phyloP scores from a whole-genome alignment of 2,888 invertebrate species.

The Volucella bombylans region DNA sequence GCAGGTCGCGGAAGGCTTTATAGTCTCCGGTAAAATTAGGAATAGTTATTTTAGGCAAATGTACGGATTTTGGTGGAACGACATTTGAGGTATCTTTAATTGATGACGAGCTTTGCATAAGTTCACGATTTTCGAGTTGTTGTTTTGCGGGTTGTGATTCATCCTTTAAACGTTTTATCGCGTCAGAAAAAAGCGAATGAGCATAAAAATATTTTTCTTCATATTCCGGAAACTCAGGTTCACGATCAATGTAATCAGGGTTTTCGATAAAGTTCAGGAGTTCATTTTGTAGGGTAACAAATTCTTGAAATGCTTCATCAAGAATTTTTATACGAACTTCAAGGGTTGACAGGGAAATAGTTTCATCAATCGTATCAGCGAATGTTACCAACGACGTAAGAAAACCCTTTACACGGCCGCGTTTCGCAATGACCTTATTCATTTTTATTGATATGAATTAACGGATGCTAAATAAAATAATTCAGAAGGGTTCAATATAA shows the following conservation, averaged over 20 bases:
- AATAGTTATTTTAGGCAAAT: not conserved
- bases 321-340: too few species aligned
- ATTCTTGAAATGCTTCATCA: slow-evolving; percentile 2
- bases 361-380: not conserved
- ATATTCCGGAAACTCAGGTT: slow-evolving; percentile 1
- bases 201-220: slow-evolving; percentile 9
- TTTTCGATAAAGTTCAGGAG: too few species aligned
- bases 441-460: not conserved
- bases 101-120: not conserved
- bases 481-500: too few species aligned
- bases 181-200: not conserved
- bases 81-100: not conserved
- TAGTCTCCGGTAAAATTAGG: not conserved
- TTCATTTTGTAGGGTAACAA: slow-evolving; percentile 1
- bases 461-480: too few species aligned
- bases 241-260: not conserved
- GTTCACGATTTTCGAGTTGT: too few species aligned
- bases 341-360: not conserved
- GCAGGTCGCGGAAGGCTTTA: not conserved
- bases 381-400: not conserved
- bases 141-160: too few species aligned
- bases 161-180: not conserved
- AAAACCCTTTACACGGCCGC: not conserved
- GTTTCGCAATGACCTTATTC: not conserved
- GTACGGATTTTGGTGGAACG: not conserved